A percentile compares a stretch with the other conserved stretches of the same genome.
Evolutionary conservation across 2,888 invertebrate genomes (phyloP).

Genomic region (Drosophila dives): DNA sequence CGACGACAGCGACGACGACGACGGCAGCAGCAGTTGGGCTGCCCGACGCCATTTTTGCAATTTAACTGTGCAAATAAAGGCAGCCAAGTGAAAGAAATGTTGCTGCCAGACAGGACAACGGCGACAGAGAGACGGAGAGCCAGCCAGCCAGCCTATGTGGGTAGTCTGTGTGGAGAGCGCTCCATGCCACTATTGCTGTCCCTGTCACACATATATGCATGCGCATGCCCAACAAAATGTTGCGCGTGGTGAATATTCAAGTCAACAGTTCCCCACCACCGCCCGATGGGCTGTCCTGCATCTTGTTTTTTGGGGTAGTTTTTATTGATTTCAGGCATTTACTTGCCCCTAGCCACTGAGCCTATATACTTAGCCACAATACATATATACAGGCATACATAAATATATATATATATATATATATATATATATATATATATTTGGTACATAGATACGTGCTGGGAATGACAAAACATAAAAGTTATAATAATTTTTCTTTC

Average conservation of each 20-base stretch:
- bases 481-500: slow-evolving; percentile 83
- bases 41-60: slow-evolving; percentile 75
- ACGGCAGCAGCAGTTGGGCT: background rate
- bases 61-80: slow-evolving; percentile 73
- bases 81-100: slow-evolving; percentile 66
- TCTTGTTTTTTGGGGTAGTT: slow-evolving; percentile 62
- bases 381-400: slow-evolving; percentile 4
- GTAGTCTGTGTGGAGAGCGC: slow-evolving; percentile 22
- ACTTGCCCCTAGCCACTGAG: slow-evolving; percentile 37
- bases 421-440: slow-evolving; percentile 17
- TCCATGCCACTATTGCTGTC: slow-evolving; percentile 44
- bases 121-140: slow-evolving; percentile 22
- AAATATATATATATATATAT: slow-evolving; percentile 16
- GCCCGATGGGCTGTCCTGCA: slow-evolving; percentile 14
- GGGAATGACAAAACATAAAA: slow-evolving; percentile 80
- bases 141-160: slow-evolving; percentile 8
- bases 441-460: slow-evolving; percentile 44
- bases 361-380: slow-evolving; percentile 19
- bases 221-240: slow-evolving; percentile 59
- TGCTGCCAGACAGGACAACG: slow-evolving; percentile 49
- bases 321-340: slow-evolving; percentile 68
- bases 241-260: slow-evolving; percentile 59
- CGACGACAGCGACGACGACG: slow-evolving; percentile 11
- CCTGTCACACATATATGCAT: slow-evolving; percentile 14
- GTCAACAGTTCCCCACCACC: slow-evolving; percentile 6